These are phyloP conservation scores for Terrapene triunguis DNA, from an alignment of 2,113 vertebrate species.

Conservation along the genomic window DNA sequence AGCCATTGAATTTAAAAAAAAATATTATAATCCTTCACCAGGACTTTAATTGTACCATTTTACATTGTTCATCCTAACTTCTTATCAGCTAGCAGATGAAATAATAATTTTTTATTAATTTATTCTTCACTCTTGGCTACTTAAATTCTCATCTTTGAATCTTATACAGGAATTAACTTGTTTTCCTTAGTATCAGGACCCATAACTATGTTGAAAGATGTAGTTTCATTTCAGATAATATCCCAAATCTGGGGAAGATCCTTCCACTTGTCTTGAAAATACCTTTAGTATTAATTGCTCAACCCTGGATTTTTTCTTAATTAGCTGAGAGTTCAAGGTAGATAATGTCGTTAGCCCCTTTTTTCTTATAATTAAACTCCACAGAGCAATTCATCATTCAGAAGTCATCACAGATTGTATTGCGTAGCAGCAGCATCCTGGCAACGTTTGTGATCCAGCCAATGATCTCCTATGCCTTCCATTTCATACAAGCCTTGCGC, in stretches of 20 bases:
- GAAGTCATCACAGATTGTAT: too few species aligned
- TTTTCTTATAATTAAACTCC: too few species aligned
- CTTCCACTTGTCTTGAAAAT: background rate
- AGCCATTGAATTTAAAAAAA: too few species aligned
- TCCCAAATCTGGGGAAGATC: background rate
- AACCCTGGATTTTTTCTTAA: background rate
- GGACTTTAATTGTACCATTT: background rate
- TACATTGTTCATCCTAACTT: background rate
- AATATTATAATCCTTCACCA: background rate
- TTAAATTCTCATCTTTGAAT: background rate
- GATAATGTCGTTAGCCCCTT: background rate
- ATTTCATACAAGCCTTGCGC: background rate
- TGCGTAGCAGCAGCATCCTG: too few species aligned
- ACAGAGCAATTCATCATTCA: too few species aligned
- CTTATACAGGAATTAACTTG: background rate
- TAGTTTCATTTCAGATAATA: background rate
- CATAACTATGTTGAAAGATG: background rate
- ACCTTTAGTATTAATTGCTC: background rate
- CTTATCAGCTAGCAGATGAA: background rate
- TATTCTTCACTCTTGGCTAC: background rate
- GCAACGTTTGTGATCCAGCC: too few species aligned
- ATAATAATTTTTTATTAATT: background rate
- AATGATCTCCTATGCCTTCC: too few species aligned
- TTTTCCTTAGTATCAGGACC: background rate
- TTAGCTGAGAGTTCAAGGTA: background rate